Conservation (phyloP, 64 coral and sea anemone genomes). For the Acropora yongei region DNA sequence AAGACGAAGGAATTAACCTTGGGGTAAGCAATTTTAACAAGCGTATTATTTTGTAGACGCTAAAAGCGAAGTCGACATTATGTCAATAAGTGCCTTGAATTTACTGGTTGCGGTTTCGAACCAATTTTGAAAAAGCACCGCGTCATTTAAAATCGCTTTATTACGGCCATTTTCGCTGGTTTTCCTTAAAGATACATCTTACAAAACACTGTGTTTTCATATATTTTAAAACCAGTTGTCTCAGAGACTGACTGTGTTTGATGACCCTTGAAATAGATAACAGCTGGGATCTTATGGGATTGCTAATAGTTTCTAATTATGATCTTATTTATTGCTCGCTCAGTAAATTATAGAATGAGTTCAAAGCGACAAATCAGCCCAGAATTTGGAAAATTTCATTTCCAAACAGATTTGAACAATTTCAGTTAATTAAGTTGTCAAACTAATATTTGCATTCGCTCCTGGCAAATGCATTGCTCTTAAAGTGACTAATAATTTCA, state of each 20-base stretch:
- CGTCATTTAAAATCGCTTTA: no score
- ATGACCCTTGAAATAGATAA: not conserved
- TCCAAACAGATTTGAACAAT: no score
- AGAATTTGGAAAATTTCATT: not conserved
- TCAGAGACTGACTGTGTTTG: not conserved
- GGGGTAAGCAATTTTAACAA: slow-evolving; percentile 72
- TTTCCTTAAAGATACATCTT: not conserved
- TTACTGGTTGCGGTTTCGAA: not conserved
- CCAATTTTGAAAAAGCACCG: no score
- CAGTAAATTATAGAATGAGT: no score
- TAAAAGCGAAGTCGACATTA: not conserved
- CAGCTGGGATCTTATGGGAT: not conserved
- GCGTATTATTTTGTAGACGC: not conserved
- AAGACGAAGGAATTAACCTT: slow-evolving; percentile 94
- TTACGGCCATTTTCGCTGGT: no score
- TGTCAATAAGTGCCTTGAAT: not conserved
- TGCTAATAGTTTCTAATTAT: not conserved
- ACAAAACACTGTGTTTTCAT: not conserved
- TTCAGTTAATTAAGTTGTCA: no score
- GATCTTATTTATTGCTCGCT: no score
- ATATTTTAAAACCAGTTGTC: no score
- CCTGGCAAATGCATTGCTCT: no score
- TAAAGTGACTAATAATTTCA: no score
- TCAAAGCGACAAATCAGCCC: no score
- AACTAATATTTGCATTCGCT: no score